Conservation (phyloP, 2,888 invertebrate species). For the Eutolmus rufibarbis region DNA sequence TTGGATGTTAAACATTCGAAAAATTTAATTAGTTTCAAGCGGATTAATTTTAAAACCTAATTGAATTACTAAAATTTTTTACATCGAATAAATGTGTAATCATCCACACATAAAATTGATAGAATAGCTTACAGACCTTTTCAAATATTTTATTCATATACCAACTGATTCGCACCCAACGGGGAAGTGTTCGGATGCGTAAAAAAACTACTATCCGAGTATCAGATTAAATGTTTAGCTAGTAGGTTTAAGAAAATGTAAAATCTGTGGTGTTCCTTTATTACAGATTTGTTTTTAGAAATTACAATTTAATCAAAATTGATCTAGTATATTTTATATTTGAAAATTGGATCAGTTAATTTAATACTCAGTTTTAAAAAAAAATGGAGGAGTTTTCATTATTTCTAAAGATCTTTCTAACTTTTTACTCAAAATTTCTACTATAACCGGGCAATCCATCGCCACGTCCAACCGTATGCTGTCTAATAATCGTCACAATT, state of each 20-base stretch:
- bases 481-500: neutral
- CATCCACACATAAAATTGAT: no score
- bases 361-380: no score
- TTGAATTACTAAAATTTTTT: neutral
- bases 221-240: neutral
- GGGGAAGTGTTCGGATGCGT: neutral
- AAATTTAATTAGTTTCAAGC: neutral
- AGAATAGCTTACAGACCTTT: no score
- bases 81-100: neutral
- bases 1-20: neutral
- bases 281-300: no score
- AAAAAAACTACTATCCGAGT: no score
- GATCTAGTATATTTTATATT: no score
- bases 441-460: neutral
- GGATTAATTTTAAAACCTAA: neutral
- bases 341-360: no score
- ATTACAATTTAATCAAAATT: no score
- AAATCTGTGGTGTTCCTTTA: no score
- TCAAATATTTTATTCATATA: neutral
- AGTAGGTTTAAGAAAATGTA: no score
- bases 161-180: neutral
- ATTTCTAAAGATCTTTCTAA: no score
- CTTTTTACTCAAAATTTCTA: neutral
- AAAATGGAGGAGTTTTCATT: no score
- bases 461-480: neutral